Conservation (phyloP, 2,113 vertebrate species). For the Galeopterus variegatus region DNA sequence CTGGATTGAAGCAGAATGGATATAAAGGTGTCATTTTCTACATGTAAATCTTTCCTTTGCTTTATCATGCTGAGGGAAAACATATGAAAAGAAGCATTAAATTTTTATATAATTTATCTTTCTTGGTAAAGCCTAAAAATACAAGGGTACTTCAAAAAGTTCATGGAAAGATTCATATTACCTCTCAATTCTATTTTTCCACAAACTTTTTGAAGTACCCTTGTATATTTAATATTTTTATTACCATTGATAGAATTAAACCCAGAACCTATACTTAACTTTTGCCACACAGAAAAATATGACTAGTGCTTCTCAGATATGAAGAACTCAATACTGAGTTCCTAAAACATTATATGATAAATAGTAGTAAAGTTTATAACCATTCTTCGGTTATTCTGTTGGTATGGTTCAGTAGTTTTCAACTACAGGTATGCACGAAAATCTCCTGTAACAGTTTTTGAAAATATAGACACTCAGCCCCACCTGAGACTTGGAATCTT, state of each 20-base stretch:
- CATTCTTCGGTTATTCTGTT: not conserved
- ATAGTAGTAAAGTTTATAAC: not conserved
- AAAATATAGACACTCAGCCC: not conserved
- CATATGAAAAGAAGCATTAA: not conserved
- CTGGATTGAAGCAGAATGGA: not conserved
- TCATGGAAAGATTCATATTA: no score
- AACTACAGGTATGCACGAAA: not conserved
- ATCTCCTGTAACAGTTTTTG: not conserved
- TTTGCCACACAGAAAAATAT: not conserved
- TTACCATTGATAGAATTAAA: conserved; percentile 23
- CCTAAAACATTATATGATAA: not conserved
- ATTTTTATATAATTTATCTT: not conserved
- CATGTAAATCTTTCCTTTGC: not conserved
- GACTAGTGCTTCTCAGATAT: not conserved
- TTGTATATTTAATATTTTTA: not conserved
- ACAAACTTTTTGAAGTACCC: no score
- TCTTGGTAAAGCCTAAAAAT: not conserved
- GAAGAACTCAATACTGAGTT: not conserved
- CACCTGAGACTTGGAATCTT: not conserved
- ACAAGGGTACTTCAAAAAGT: no score
- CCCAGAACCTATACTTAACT: not conserved
- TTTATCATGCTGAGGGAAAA: not conserved
- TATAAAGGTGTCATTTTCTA: not conserved
- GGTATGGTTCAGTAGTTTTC: not conserved
- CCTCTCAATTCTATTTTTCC: no score